These are phyloP conservation scores for Orchesella flavescens DNA, from an alignment of 2,888 invertebrate genomes.

Conservation along the genomic window DNA sequence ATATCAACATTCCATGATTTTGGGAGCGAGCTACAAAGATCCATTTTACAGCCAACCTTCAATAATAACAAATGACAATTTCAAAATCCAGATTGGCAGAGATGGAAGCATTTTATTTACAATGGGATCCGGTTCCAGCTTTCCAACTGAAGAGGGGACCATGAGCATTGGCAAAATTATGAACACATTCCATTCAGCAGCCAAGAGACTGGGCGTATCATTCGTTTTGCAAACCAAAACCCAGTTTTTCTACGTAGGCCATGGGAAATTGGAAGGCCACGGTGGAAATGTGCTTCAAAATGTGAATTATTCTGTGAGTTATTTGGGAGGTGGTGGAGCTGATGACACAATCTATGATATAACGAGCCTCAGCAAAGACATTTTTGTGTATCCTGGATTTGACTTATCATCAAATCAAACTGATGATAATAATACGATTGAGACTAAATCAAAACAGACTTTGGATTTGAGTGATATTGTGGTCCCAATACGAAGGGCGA, in stretches of 20 bases:
- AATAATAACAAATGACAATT: neutral
- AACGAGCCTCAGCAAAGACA: neutral
- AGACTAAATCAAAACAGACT: conserved; percentile 12
- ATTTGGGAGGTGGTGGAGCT: conserved; percentile 39
- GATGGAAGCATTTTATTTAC: neutral
- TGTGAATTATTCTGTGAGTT: neutral
- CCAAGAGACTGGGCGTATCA: neutral
- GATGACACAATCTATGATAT: conserved; percentile 28
- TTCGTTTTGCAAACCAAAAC: neutral
- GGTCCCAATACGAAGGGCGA: neutral
- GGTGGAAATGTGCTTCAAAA: conserved; percentile 41
- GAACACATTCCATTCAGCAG: neutral
- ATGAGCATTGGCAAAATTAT: too few species aligned
- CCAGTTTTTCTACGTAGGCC: conserved; percentile 17
- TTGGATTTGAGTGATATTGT: conserved; percentile 34
- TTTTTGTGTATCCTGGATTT: conserved; percentile 43
- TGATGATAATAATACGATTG: too few species aligned
- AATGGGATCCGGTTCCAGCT: neutral
- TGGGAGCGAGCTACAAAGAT: neutral
- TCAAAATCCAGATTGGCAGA: neutral
- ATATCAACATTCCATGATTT: neutral
- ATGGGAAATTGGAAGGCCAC: neutral
- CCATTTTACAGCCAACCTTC: conserved; percentile 3
- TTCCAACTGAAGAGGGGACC: neutral
- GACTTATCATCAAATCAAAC: neutral